Base-by-base conservation (phyloP, 2,797 vertebrate genomes). In the Acestrorhynchus altus region DNA sequence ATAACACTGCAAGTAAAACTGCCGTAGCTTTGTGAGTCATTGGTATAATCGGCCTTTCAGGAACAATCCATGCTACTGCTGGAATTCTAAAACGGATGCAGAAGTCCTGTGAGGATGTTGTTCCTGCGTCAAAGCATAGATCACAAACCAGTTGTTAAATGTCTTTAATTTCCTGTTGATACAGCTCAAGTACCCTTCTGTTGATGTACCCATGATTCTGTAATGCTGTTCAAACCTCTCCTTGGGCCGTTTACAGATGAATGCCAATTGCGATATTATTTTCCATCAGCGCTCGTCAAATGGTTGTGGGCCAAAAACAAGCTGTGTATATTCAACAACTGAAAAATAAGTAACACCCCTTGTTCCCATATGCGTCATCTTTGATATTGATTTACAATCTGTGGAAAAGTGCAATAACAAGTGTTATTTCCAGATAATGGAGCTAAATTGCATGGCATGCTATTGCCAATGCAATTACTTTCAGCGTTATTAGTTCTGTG, bases 371-470 rank as follows among this genome's bases (percentile, higher is more conserved):
- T 74, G 72, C 69, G 52, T 83, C 75, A 79, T 44, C 51, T 51
- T 44, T 26, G 75, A 76, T 76, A 75, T 83, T 80, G 72, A 85
- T 83, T 80, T 76, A 61, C 60, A 59, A 73, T 31, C 65, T 18
- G 47, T 49, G 65, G 40, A 76, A 82, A 69, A 76, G 51, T 52
- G 66, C 59, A 85, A 82, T 70, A 74, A 79, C 35, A 68, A 73
- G 56, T 81, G 70, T 82, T 82, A 83, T 85, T 86, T 82, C 64
- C 76, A 76, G 74, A 67, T 84, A 83, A 86, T 83, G 51, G 63
- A 51, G 47, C 75, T 31, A 63, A 77, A 85, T 83, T 81, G 77
- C 63, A 77, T 78, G 47, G 52, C 77, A 74, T 78, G 52, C 56
- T 57, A 81, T 49, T 71, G 59, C 74, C 72, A 74, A 67, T 76